phyloP scores from a whole-genome alignment of 1,140 invertebrate species.

The Calliopsis andreniformis region DNA sequence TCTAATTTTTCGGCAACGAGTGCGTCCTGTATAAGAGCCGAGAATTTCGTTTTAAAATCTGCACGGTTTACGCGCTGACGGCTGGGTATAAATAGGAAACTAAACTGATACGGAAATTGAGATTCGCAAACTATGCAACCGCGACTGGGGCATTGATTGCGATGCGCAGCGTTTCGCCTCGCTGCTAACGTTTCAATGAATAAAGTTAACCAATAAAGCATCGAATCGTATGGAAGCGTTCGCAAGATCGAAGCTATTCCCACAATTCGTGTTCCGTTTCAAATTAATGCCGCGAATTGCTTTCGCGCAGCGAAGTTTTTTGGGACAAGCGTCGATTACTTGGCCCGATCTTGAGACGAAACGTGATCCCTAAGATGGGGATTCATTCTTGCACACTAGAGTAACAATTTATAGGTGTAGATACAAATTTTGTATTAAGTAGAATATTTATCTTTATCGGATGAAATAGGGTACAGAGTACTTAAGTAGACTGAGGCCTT shows the following conservation, averaged over 20 bases:
- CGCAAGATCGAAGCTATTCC: conserved; percentile 32
- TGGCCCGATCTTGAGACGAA: no score
- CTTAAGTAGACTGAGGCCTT: no score
- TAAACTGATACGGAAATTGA: conserved; percentile 53
- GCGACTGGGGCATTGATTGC: conserved; percentile 52
- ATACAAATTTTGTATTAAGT: no score
- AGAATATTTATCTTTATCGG: no score
- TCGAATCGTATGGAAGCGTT: conserved; percentile 44
- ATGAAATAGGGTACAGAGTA: no score
- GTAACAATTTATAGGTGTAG: no score
- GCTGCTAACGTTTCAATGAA: conserved; percentile 60
- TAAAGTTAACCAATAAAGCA: conserved; percentile 69
- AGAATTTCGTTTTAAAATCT: conserved; percentile 28
- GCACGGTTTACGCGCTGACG: neutral
- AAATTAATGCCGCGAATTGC: conserved; percentile 54
- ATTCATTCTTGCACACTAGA: no score
- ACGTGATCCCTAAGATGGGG: no score
- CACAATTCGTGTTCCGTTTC: conserved; percentile 52
- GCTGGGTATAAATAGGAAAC: conserved; percentile 31
- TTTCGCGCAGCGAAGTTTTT: neutral
- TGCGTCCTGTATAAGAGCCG: neutral
- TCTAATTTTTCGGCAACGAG: conserved; percentile 1
- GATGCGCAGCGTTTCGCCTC: conserved; percentile 21
- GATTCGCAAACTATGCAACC: conserved; percentile 58
- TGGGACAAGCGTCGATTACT: no score